Evolutionary conservation across 1,140 invertebrate species (phyloP), one percentile per base, ranked within the genome.

Genomic region (Lepidurus arcticus): DNA sequence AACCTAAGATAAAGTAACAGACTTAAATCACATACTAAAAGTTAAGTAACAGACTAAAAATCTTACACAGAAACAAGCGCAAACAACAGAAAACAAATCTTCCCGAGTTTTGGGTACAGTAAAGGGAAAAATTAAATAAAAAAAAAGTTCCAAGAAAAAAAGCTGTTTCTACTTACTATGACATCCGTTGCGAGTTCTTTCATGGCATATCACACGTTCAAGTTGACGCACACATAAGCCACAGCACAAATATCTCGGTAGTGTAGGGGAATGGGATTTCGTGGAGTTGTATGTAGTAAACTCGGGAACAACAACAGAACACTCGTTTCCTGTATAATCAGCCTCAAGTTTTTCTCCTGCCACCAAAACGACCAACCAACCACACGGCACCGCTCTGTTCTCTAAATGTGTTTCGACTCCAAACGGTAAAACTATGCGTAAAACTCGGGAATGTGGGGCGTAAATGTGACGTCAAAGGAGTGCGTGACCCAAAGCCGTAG

Each of bases 401-500:
- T 65, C 53, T 65, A 65, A 65, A 65, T 65, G 53, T 65, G n/a
- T 65, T 65, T 65, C 53, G 53, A n/a, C 21, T 34, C 34, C 53
- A 21, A 21, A 65, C 16, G 53, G 53, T 65, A 65, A 65, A 65
- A 65, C 53, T 65, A 65, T 65, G 53, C 53, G 53, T 65, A 65
- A 65, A 65, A 65, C 13, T 21, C 21, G 16, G 13, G 53, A 65
- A 65, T 65, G 53, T 65, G 53, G 53, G 53, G 53, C 53, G 53
- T 65, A 21, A 65, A 65, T 65, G 53, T 65, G 53, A 65, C 53
- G 53, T 65, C 53, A 65, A 65, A 21, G 13, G 53, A 65, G 53
- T 65, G 53, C 53, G 53, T 65, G 53, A 65, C 53, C 53, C 53
- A 65, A 65, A 65, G 53, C 53, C 53, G 16, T 65, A 65, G 53